phyloP scores from a whole-genome alignment of 2,797 vertebrate genomes.

The Peromyscus eremicus region DNA sequence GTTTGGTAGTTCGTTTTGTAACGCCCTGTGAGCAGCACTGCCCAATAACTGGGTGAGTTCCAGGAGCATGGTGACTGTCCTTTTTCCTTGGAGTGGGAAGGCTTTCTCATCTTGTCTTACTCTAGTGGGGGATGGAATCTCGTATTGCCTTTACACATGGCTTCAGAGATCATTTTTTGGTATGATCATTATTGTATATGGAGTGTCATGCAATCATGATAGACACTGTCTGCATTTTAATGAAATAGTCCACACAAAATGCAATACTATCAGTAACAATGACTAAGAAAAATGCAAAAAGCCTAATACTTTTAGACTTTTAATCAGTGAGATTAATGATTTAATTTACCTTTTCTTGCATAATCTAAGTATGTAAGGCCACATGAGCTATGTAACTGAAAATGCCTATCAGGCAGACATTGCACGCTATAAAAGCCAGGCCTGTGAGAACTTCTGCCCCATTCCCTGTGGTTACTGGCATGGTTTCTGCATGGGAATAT shows the following conservation, averaged over 20 bases:
- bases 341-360: conserved; percentile 25
- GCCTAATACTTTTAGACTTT: neutral
- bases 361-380: neutral
- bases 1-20: conserved; percentile 65
- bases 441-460: neutral
- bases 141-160: neutral
- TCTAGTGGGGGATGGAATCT: conserved; percentile 40
- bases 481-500: neutral
- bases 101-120: neutral
- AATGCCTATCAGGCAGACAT: neutral
- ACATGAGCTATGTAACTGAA: neutral
- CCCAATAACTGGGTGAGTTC: conserved; percentile 41
- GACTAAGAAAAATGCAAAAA: conserved; percentile 34
- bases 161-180: neutral
- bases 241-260: conserved; percentile 1
- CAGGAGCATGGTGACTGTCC: conserved; percentile 32
- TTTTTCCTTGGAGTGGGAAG: conserved; percentile 17
- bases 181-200: neutral
- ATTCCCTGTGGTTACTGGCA: neutral
- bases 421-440: neutral
- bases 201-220: neutral
- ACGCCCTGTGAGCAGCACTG: conserved; percentile 6
- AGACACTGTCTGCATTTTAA: conserved; percentile 18
- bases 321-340: neutral
- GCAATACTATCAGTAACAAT: neutral